Evolutionary conservation across 2,888 invertebrate species (phyloP), one percentile per base, ranked within the genome.

Genomic region (Parnassius orleans): DNA sequence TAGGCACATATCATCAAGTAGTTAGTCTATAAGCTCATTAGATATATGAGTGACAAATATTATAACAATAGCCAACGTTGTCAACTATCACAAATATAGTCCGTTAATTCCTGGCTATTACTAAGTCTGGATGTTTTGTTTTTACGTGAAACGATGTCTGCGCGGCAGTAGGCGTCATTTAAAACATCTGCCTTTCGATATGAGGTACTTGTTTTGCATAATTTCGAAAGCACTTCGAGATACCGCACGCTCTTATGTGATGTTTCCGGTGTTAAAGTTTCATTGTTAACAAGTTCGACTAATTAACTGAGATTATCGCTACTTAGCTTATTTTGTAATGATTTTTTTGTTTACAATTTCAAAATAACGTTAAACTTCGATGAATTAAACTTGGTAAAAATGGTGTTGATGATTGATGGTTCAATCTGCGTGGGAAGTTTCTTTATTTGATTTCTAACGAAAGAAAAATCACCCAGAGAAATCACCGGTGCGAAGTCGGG

Each of bases 181-280:
- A 11, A 60, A 65, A 73, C 79, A 80, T 73, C 78, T 80, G 78
- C 70, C 71, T 65, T 68, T 65, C 68, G 52, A 58, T 58, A 44
- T 66, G 67, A 71, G 66, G 64, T 69, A 71, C 67, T 65, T 70
- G 62, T 68, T 73, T 73, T 72, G 69, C 77, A 76, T 77, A 79
- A 76, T 73, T 71, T 68, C 53, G 59, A 56, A 60, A 33, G 14
- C 41, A 12, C 24, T 24, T 1, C 55, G 41, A 47, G 56, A 56
- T 48, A 33, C 48, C 10, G 47, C 56, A 33, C 15, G 48, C 7
- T 56, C 47, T 61, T 53, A 60, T 63, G 58, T 60, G 61, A 60
- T 53, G 50, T 43, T 44, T 24, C 24, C 12, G 41, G n/a, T 57
- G 44, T 55, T 55, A 59, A 54, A 51, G 57, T 43, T 10, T 55